Base-by-base conservation (phyloP, 1,140 invertebrate genomes). In the Atta colombica region DNA sequence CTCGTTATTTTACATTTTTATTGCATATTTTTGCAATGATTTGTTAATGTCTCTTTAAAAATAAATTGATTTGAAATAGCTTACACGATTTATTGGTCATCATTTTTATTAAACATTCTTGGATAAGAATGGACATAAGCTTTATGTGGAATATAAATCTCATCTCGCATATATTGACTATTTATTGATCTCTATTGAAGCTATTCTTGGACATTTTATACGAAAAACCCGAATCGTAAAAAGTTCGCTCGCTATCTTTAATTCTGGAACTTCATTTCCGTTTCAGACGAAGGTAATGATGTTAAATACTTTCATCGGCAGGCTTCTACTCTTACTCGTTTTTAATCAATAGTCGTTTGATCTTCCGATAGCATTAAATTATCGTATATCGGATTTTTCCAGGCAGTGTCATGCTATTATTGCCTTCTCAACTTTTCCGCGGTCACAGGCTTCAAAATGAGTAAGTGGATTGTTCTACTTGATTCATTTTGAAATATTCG, bases 311-410 rank as follows among this genome's bases (percentile, higher is more conserved):
- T 71, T 60, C 28, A 61, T 74, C 53, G 51, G 49, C 35, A 74
- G 21, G 53, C 80, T 74, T 84, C 80, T 60, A 61, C 53, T 39
- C 18, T 84, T 74, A 45, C 51, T 74, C 80, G 35, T 75, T 60
- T 74, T 74, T 74, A 71, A 84, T 84, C 60, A 84, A 71, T 84
- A 45, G 21, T 84, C 80, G 53, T 84, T 84, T 61, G 80, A 84
- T 84, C 80, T 71, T 49, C 14, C 21, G 53, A 25, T 25, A 39
- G 28, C 49, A 78, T 78, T 78, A 65, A 78, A 78, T 78, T 78
- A 51, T 78, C 75, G 75, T 65, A 78, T 65, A 78, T 78, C 35
- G 75, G 39, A 49, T 77, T 77, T 77, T 77, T 77, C 35, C 58
- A 77, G 58, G 10, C 75, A 63, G 39, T 65, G 60, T 77, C 75